Evolutionary conservation across 2,797 vertebrate genomes (phyloP), one percentile per base, ranked within the genome.

Genomic region (Menidia menidia): DNA sequence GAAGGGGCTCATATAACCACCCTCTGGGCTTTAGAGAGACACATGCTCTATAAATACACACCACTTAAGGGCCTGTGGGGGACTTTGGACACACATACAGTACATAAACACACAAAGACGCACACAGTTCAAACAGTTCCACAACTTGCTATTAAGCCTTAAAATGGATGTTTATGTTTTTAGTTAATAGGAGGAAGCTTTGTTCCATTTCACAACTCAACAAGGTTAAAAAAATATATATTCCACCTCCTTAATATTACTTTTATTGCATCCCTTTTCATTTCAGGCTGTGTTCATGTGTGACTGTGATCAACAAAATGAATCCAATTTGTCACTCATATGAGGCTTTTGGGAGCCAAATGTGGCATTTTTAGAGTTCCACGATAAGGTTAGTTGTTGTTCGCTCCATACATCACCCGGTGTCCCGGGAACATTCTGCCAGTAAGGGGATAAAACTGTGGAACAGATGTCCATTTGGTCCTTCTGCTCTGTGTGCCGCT

Each of bases 1-100:
- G 93, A 92, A 86, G 80, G 89, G 89, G 92, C 93, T 94, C 94
- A 90, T 90, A 93, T 94, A 94, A 92, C 94, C 89, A 89, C 87
- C 80, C 87, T 86, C 74, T 87, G 89, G 87, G 87, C 90, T 91
- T 92, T 75, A 80, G 89, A 90, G 93, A 93, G 87, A 93, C 74
- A 83, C 83, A 91, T 86, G 81, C 87, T 88, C 91, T 93, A 92
- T 93, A 93, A 92, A 93, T 92, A 93, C 90, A 91, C 88, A 92
- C 89, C 92, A 93, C 92, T 93, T 92, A 92, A 92, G 92, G 92
- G 92, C 90, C 92, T 92, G 84, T 88, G 90, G 89, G 89, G 87
- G 79, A 81, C 78, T 64, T 14, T 54, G 53, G 53, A 51, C 76
- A 72, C 73, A 79, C 85, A 81, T 44, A 73, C 52, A 80, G 61